A percentile compares a stretch with the other conserved stretches of the same genome.
Conservation (phyloP, 2,888 invertebrate species). For the Leptinotarsa rubiginosa region DNA sequence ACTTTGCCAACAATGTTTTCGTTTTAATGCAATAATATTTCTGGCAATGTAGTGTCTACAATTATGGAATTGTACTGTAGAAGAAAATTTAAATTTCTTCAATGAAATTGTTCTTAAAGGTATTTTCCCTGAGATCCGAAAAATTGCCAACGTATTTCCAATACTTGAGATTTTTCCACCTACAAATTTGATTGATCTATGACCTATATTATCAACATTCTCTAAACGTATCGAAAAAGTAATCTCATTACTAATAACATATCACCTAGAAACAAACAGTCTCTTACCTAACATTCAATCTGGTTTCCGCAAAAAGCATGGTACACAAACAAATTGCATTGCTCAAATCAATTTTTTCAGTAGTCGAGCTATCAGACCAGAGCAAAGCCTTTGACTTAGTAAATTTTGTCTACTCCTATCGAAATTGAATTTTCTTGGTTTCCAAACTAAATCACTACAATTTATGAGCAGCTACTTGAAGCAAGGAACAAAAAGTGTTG, state of each 20-base stretch:
- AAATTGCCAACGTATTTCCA: neutral
- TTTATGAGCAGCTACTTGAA: constrained; percentile 10
- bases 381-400: constrained; percentile 18
- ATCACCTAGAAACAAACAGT: no score
- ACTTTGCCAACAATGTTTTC: no score
- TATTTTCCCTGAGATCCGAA: constrained; percentile 2
- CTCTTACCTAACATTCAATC: constrained; percentile 2
- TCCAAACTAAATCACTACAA: neutral
- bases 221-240: no score
- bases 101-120: constrained; percentile 7
- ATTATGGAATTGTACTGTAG: no score
- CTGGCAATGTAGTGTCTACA: no score
- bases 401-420: neutral
- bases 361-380: constrained; percentile 2
- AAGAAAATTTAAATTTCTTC: constrained; percentile 1
- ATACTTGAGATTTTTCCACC: neutral
- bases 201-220: no score
- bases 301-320: constrained; percentile 18
- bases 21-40: no score
- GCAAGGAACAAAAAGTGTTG: neutral
- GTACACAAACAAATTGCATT: constrained; percentile 6
- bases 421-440: neutral
- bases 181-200: neutral
- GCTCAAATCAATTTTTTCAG: constrained; percentile 4
- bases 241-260: no score